Base-by-base conservation (phyloP, 1,140 invertebrate genomes). In the Varroa destructor region DNA sequence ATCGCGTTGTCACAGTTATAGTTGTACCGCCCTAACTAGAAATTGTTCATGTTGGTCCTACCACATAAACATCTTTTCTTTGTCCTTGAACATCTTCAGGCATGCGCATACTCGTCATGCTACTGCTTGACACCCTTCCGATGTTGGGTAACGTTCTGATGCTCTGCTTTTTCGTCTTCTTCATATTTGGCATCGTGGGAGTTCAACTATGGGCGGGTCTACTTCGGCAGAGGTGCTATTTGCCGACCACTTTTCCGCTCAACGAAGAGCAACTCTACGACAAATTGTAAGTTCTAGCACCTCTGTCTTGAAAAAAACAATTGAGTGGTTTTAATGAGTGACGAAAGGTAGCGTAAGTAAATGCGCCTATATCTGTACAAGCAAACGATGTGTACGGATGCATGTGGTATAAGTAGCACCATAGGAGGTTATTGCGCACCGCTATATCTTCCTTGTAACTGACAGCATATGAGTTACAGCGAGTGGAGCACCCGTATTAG, bases 131-230 rank as follows among this genome's bases (percentile, higher is more conserved):
- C 80, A 99, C 96, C 1, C 84, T 99, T 72, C 96, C 96, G 0
- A 99, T 99, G 96, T 81, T 99, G 76, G 96, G 96, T 70, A 99
- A 99, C 81, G 97, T 99, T 43, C 84, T 99, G 71, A 84, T 99
- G 56, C 83, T 99, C 56, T 99, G 96, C 82, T 99, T 99, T 84
- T 99, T 99, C 83, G 95, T 99, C 55, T 99, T 99, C 86, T 99
- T 99, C 85, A 99, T 99, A 79, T 99, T 99, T 79, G 96, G 97
- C 61, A 99, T 99, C 77, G 90, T 99, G 73, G 97, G 96, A 0
- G 97, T 99, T 12, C 97, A 99, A 80, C 84, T 99, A 10, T 99
- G 97, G 97, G 91, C 96, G 77, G 96, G 96, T 3, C 89, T 97
- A 54, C 82, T 98, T 54, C 83, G 93, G 72, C 93, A 97, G 79